Percentiles rank a stretch among this genome's conserved stretches.
Conservation (phyloP, 2,888 invertebrate genomes). For the Eulithis testata region DNA sequence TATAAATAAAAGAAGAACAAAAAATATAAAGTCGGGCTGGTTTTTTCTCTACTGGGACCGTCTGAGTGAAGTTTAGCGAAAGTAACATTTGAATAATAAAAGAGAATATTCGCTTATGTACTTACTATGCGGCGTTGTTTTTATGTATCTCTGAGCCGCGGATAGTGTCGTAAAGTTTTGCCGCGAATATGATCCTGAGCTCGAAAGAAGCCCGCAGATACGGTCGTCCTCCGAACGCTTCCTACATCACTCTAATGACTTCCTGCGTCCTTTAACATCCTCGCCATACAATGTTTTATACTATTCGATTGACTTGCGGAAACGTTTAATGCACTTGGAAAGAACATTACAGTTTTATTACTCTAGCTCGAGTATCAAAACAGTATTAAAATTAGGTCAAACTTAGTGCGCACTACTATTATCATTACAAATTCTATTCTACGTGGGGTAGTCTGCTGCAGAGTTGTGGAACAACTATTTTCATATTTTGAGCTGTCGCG, state of each 20-base stretch:
- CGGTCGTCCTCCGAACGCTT: slow-evolving; percentile 64
- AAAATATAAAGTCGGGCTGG: slow-evolving; percentile 68
- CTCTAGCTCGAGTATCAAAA: slow-evolving; percentile 53
- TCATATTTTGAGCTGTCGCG: slow-evolving; percentile 66
- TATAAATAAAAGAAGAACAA: slow-evolving; percentile 77
- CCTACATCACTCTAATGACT: slow-evolving; percentile 80
- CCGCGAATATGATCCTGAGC: slow-evolving; percentile 53
- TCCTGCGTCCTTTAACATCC: slow-evolving; percentile 78
- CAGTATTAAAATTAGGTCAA: slow-evolving; percentile 69
- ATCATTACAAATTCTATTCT: slow-evolving; percentile 43
- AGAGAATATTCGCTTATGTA: slow-evolving; percentile 68
- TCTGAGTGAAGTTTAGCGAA: slow-evolving; percentile 71
- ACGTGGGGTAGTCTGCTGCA: slow-evolving; percentile 53
- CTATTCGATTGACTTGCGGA: slow-evolving; percentile 65
- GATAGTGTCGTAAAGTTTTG: slow-evolving; percentile 60
- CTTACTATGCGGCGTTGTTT: slow-evolving; percentile 54
- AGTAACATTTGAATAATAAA: slow-evolving; percentile 78
- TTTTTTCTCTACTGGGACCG: slow-evolving; percentile 65
- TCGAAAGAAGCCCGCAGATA: slow-evolving; percentile 31
- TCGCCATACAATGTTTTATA: slow-evolving; percentile 70
- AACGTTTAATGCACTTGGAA: slow-evolving; percentile 58
- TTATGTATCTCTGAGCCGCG: slow-evolving; percentile 53
- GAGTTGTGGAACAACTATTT: slow-evolving; percentile 58
- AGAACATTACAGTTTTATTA: slow-evolving; percentile 56
- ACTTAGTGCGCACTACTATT: slow-evolving; percentile 52